A percentile compares a stretch with the other conserved stretches of the same genome.
Conservation (phyloP, 2,888 invertebrate species). For the Melanargia galathea region DNA sequence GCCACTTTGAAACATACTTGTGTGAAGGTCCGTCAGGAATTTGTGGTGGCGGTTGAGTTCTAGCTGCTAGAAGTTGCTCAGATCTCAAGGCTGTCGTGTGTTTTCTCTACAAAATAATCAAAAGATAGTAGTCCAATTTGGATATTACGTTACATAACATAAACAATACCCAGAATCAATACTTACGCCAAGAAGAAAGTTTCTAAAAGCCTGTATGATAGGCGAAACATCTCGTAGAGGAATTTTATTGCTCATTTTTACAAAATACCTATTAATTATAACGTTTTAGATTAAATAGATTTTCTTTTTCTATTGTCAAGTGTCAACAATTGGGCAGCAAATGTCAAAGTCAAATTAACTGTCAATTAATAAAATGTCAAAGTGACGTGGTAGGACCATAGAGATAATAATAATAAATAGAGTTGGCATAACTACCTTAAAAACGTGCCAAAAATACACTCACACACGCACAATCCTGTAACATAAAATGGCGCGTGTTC, state of each 20-base stretch:
- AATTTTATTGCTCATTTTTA: constrained; percentile 77
- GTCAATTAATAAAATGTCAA: too few species aligned
- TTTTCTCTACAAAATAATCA: constrained; percentile 75
- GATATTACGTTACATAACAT: constrained; percentile 48
- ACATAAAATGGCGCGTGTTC: too few species aligned
- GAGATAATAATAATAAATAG: too few species aligned
- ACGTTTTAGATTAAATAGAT: neutral
- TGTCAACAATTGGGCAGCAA: too few species aligned
- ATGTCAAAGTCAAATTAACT: too few species aligned
- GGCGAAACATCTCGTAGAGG: constrained; percentile 85
- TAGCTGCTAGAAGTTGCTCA: constrained; percentile 84
- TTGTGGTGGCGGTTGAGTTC: constrained; percentile 91
- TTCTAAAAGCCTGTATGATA: constrained; percentile 82
- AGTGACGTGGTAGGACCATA: too few species aligned
- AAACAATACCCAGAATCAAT: constrained; percentile 38
- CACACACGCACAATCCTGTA: too few species aligned
- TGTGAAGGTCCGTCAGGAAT: constrained; percentile 92
- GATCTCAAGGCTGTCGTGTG: constrained; percentile 85
- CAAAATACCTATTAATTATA: constrained; percentile 55
- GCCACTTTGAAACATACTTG: constrained; percentile 61
- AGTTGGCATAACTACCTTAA: too few species aligned
- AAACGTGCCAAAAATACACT: too few species aligned
- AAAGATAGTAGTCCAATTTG: constrained; percentile 39
- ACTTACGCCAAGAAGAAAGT: constrained; percentile 86
- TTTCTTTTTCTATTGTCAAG: neutral